Evolutionary conservation across 1,140 invertebrate genomes (phyloP).

Genomic region (Propsilocerus akamusi): DNA sequence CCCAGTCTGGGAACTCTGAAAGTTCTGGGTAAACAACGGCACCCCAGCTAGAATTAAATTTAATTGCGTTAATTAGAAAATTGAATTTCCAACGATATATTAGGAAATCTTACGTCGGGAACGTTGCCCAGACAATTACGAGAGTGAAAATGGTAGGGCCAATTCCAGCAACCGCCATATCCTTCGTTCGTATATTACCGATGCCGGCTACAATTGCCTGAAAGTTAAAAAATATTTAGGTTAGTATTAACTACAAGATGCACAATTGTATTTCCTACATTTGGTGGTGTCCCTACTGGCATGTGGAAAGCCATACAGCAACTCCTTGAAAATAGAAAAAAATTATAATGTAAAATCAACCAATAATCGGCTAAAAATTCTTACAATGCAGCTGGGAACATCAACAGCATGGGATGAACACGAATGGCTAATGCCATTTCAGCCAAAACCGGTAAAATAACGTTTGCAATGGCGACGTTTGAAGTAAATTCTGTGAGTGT

Average conservation of each 20-base stretch:
- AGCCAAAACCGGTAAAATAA: constrained; percentile 55
- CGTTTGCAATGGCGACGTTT: constrained; percentile 72
- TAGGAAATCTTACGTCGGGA: constrained; percentile 32
- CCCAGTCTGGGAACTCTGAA: constrained; percentile 23
- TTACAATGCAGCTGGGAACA: constrained; percentile 65
- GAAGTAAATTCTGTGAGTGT: constrained; percentile 50
- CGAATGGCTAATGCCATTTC: constrained; percentile 48
- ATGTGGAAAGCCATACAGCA: constrained; percentile 56
- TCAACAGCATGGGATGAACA: constrained; percentile 70
- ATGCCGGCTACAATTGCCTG: constrained; percentile 79
- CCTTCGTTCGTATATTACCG: constrained; percentile 51
- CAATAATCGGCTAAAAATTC: too few species aligned
- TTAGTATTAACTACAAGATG: constrained; percentile 59
- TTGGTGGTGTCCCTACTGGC: constrained; percentile 44
- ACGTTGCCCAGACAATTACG: constrained; percentile 39
- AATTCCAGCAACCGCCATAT: constrained; percentile 60
- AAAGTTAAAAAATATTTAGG: too few species aligned
- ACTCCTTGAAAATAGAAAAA: too few species aligned
- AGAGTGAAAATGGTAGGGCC: constrained; percentile 60
- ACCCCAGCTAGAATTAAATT: constrained; percentile 20
- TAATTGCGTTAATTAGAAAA: not conserved
- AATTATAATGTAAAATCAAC: too few species aligned
- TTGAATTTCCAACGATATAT: not conserved
- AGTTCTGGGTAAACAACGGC: constrained; percentile 27
- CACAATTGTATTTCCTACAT: constrained; percentile 66